Percentiles rank a stretch among this genome's conserved stretches.
Conservation (phyloP, 1,140 invertebrate species). For the Polypedilum pembai region DNA sequence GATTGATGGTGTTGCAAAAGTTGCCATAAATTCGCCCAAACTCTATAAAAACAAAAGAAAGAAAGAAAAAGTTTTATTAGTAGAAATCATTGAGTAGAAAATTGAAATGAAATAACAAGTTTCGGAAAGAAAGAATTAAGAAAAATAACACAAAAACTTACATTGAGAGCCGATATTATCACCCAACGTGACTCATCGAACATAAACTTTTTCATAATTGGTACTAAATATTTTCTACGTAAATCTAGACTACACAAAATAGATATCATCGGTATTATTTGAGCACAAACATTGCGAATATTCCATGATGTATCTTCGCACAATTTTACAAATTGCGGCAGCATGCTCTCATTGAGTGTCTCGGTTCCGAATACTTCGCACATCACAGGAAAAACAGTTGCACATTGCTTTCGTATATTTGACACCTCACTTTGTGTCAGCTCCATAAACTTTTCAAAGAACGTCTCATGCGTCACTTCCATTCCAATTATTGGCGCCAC, state of each 20-base stretch:
- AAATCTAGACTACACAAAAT: constrained; percentile 26
- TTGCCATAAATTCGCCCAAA: constrained; percentile 28
- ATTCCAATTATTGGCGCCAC: constrained; percentile 29
- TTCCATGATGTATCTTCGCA: constrained; percentile 29
- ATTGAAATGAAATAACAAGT: too few species aligned
- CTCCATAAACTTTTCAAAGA: constrained; percentile 29
- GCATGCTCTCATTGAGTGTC: constrained; percentile 10
- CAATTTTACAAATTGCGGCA: constrained; percentile 28
- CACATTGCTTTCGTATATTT: constrained; percentile 26
- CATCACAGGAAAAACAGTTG: constrained; percentile 27
- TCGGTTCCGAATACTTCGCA: constrained; percentile 28
- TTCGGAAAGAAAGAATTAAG: too few species aligned
- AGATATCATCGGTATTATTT: constrained; percentile 28
- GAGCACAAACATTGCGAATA: constrained; percentile 29
- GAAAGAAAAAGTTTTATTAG: too few species aligned
- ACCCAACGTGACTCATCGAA: constrained; percentile 29
- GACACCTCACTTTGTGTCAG: constrained; percentile 19
- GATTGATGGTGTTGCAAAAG: constrained; percentile 29
- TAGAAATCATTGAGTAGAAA: too few species aligned
- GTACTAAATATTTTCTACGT: constrained; percentile 27
- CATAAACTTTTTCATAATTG: constrained; percentile 29
- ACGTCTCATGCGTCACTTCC: constrained; percentile 3
- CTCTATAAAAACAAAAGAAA: neutral
- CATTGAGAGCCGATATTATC: constrained; percentile 21
- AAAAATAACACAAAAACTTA: neutral